These are phyloP conservation scores for Anneissia japonica DNA, from an alignment of 35 echinoderm and acorn worm genomes.

Conservation along the genomic window DNA sequence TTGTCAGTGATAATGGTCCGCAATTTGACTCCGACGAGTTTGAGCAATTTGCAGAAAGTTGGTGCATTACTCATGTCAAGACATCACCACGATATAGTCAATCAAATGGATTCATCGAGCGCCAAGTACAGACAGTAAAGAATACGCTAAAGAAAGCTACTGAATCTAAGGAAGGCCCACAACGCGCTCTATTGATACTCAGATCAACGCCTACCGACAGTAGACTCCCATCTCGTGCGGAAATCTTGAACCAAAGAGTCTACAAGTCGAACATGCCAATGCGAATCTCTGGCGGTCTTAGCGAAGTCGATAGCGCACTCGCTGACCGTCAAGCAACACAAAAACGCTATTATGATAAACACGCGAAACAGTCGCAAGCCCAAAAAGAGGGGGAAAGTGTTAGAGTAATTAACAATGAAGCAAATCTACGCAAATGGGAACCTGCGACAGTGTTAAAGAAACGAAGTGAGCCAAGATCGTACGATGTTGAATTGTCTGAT, in stretches of 20 bases:
- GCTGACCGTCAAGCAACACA: conserved; percentile 25
- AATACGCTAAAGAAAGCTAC: conserved; percentile 44
- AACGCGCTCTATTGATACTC: conserved; percentile 31
- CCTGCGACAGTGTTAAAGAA: conserved; percentile 11
- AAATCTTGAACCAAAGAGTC: conserved; percentile 40
- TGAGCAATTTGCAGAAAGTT: conserved; percentile 40
- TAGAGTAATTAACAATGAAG: conserved; percentile 14
- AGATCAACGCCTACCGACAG: conserved; percentile 46
- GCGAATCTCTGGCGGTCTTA: conserved; percentile 11
- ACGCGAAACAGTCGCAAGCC: neutral
- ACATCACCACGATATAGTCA: too few relatives aligned
- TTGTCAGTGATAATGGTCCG: conserved; percentile 63
- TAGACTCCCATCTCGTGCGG: conserved; percentile 41
- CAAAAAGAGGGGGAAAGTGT: conserved; percentile 20
- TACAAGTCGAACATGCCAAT: conserved; percentile 21
- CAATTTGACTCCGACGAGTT: conserved; percentile 32
- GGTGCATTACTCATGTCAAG: conserved; percentile 32
- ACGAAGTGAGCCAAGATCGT: conserved; percentile 31
- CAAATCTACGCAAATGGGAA: neutral
- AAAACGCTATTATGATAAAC: conserved; percentile 24
- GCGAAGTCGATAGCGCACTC: conserved; percentile 15
- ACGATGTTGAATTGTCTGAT: conserved; percentile 10
- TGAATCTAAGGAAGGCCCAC: neutral
- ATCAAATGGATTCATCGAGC: conserved; percentile 48
- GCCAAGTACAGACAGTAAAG: conserved; percentile 42